Evolutionary conservation across 2,888 invertebrate species (phyloP), one percentile per base, ranked within the genome.

Genomic region (Trisateles emortualis): DNA sequence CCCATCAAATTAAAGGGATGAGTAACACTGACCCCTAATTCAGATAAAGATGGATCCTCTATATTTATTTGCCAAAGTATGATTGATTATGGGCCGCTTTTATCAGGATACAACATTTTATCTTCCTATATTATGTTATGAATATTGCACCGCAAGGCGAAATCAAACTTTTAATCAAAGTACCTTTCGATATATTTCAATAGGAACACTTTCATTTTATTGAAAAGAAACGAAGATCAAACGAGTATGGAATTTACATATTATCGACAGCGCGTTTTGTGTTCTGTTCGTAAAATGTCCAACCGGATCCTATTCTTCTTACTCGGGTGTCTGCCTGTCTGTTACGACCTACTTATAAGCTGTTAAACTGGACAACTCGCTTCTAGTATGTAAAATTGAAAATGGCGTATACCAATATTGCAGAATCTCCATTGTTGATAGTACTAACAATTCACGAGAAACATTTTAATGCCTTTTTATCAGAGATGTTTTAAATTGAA

Each of bases 51-150:
- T 44, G 13, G 65, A 59, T 64, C 47, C 50, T 10, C 38, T 65
- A 41, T 44, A 30, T 26, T 33, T 42, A 59, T 62, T 59, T 47
- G 49, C 32, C 36, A 50, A 45, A 54, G 46, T 50, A 53, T 64
- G 62, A 62, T 59, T 50, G 65, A 62, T 59, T 50, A 50, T 64
- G 29, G 43, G 33, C 39, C 36, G 59, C 17, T 44, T 52, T 52
- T 47, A 59, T 64, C 53, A 48, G 30, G 61, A 46, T 64, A 53
- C 59, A 53, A 19, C 45, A 39, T 11, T 16, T 36, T 39, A 17
- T 13, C 13, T 11, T 10, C 30, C 24, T 22, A 19, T 22, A 24
- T 17, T 9, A 60, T 3, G 9, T 10, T n/a, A 29, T 1, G 10
- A 10, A n/a, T 29, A 29, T 29, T 29, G n/a, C 4, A 10, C 13